A percentile compares a stretch with the other conserved stretches of the same genome.
These are phyloP conservation scores for Acropora yongei DNA, from an alignment of 64 coral and sea anemone species.

Conservation along the genomic window DNA sequence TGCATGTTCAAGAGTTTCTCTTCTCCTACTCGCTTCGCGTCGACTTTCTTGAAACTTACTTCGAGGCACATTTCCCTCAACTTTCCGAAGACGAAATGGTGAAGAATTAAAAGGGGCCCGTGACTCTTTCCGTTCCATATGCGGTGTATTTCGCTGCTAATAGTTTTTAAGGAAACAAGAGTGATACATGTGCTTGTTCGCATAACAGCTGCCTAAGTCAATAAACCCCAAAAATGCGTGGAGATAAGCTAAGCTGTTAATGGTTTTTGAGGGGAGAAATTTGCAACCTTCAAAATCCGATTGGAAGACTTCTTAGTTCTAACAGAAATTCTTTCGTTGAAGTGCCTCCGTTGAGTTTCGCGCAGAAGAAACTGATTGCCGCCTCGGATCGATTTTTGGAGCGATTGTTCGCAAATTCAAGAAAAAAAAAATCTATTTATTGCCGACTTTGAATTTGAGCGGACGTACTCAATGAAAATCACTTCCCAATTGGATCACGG, in stretches of 20 bases:
- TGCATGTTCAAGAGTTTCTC: neutral
- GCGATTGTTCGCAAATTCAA: neutral
- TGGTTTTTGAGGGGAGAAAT: conserved; percentile 19
- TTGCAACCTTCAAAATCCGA: conserved; percentile 35
- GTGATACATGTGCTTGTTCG: no score
- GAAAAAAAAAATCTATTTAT: neutral
- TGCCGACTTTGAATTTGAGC: neutral
- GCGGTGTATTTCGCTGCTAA: neutral
- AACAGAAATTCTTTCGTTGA: conserved; percentile 20
- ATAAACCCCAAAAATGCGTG: conserved; percentile 1
- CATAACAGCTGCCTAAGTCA: neutral
- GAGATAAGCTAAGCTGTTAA: conserved; percentile 44
- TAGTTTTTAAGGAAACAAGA: neutral
- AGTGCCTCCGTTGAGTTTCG: neutral
- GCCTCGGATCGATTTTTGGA: neutral
- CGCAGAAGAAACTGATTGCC: neutral
- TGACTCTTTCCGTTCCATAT: neutral
- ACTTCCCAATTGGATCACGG: conserved; percentile 50
- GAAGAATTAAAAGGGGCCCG: neutral
- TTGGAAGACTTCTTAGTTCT: neutral
- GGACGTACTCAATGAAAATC: neutral
- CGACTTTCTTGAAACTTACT: neutral
- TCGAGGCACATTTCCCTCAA: neutral
- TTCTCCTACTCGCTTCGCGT: neutral
- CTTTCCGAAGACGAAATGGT: conserved; percentile 17